These are phyloP conservation scores for Actinostola sp. DNA, from an alignment of 92 coral and sea anemone species.

Conservation along the genomic window DNA sequence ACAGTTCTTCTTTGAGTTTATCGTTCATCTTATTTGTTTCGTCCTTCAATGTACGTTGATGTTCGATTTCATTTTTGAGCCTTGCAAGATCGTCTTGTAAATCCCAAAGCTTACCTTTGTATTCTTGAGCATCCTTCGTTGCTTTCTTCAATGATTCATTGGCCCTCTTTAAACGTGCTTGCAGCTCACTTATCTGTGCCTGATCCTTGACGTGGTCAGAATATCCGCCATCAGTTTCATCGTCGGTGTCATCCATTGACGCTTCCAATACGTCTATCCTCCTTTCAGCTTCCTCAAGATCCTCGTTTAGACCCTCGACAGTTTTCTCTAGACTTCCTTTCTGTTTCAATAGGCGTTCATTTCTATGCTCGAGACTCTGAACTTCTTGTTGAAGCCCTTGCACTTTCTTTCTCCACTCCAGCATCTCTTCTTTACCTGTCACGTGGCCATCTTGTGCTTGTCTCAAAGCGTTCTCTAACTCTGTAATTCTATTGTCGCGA, in stretches of 20 bases:
- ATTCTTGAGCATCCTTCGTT: conserved; percentile 53
- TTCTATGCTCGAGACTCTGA: conserved; percentile 47
- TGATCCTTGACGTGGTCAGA: conserved; percentile 48
- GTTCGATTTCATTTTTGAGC: conserved; percentile 57
- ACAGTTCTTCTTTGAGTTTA: conserved; percentile 72
- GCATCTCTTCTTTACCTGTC: conserved; percentile 70
- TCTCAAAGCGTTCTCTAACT: conserved; percentile 63
- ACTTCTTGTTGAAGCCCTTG: conserved; percentile 78
- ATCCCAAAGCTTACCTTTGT: conserved; percentile 69
- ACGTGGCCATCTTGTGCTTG: conserved; percentile 65
- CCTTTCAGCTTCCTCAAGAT: conserved; percentile 56
- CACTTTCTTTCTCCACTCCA: conserved; percentile 71
- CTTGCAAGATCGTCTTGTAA: conserved; percentile 74
- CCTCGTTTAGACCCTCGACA: conserved; percentile 64
- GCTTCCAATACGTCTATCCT: conserved; percentile 68
- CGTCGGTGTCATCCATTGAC: conserved; percentile 50
- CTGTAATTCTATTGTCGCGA: conserved; percentile 55
- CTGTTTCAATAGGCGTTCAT: conserved; percentile 57
- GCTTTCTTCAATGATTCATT: conserved; percentile 55
- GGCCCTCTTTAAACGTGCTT: conserved; percentile 61
- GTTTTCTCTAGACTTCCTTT: conserved; percentile 45
- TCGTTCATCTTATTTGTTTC: conserved; percentile 83
- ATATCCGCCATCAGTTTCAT: conserved; percentile 46
- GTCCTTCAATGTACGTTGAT: conserved; percentile 46
- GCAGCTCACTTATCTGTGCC: conserved; percentile 49